Evolutionary conservation across 2,888 invertebrate genomes (phyloP).

Genomic region (Cerceris rybyensis): DNA sequence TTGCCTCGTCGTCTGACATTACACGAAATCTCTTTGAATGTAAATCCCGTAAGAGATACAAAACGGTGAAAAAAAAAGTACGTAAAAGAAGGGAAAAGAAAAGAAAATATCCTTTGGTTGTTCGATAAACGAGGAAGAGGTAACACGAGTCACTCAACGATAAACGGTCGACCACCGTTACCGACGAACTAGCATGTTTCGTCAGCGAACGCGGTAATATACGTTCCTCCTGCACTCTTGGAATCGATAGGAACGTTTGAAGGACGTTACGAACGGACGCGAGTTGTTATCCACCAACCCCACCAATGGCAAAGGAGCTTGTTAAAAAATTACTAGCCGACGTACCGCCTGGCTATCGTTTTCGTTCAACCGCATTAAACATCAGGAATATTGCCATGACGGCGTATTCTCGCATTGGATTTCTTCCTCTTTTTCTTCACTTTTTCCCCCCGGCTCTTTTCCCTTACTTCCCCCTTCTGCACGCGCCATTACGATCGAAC

Average conservation of each 20-base stretch:
- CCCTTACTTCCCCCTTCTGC: too few species aligned
- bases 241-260: constrained; percentile 73
- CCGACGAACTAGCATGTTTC: constrained; percentile 65
- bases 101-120: background rate
- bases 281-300: constrained; percentile 55
- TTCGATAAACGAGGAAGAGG: constrained; percentile 2
- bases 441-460: background rate
- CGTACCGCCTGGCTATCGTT: constrained; percentile 16
- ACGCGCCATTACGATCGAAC: too few species aligned
- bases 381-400: constrained; percentile 2
- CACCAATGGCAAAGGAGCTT: constrained; percentile 39
- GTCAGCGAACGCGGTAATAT: constrained; percentile 61
- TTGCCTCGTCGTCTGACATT: constrained; percentile 72
- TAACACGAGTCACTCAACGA: constrained; percentile 23
- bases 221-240: constrained; percentile 45
- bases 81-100: constrained; percentile 1
- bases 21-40: constrained; percentile 24
- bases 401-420: background rate
- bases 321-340: constrained; percentile 47
- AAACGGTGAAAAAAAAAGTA: background rate
- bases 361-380: constrained; percentile 24
- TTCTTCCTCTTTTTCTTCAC: background rate
- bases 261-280: constrained; percentile 61
- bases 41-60: background rate
- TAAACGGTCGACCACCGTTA: constrained; percentile 43